Conservation (phyloP, 2,113 vertebrate species). For the Pholis gunnellus region DNA sequence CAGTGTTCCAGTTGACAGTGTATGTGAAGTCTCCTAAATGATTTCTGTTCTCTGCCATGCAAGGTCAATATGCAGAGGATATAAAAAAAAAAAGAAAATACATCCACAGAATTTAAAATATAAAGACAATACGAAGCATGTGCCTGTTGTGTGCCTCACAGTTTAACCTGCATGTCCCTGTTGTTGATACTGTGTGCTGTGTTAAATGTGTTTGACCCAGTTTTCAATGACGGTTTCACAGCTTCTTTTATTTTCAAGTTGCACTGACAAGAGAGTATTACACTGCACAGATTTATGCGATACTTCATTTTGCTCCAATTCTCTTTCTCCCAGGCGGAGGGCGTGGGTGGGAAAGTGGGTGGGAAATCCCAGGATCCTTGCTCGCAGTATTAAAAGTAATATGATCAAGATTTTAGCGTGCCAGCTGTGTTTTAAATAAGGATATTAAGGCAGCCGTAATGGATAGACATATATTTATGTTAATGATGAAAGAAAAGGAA, state of each 20-base stretch:
- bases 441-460: slow-evolving; percentile 11
- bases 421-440: slow-evolving; percentile 30
- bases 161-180: slow-evolving; percentile 61
- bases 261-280: slow-evolving; percentile 56
- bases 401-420: slow-evolving; percentile 41
- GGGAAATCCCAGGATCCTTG: slow-evolving; percentile 59
- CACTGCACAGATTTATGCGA: slow-evolving; percentile 53
- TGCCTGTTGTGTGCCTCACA: slow-evolving; percentile 26
- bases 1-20: slow-evolving; percentile 52
- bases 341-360: slow-evolving; percentile 57
- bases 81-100: neutral
- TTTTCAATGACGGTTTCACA: slow-evolving; percentile 68
- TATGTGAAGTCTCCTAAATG: slow-evolving; percentile 52
- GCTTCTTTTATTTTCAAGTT: slow-evolving; percentile 54
- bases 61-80: slow-evolving; percentile 16
- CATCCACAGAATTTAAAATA: slow-evolving; percentile 31
- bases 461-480: neutral
- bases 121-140: slow-evolving; percentile 11
- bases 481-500: slow-evolving; percentile 16
- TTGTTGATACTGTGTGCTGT: slow-evolving; percentile 39
- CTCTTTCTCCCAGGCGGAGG: slow-evolving; percentile 42
- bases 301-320: slow-evolving; percentile 56
- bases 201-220: slow-evolving; percentile 72
- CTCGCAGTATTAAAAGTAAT: slow-evolving; percentile 47
- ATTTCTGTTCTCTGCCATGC: slow-evolving; percentile 32